Evolutionary conservation across 2,797 vertebrate genomes (phyloP), one percentile per base, ranked within the genome.

Genomic region (Benthosema pterotum): DNA sequence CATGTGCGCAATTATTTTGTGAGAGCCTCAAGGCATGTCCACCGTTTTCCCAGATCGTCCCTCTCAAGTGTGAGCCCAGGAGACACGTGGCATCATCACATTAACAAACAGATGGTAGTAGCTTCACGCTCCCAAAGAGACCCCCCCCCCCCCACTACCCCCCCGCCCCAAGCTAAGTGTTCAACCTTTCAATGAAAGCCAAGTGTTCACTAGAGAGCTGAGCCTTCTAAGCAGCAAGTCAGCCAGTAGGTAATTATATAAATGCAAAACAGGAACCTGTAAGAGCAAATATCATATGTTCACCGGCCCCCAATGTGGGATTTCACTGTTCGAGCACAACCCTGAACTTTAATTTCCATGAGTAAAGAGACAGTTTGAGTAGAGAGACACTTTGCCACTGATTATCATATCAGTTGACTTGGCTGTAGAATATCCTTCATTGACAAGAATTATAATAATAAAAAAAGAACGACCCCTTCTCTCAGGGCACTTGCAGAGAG

Each of bases 91-190:
- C 73, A 72, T 63, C 73, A 72, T 63, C 64, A 75, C 74, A 77
- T 85, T 82, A 70, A 69, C 61, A 74, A 78, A 61, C 71, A 90
- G 79, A 76, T 76, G 69, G 65, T 64, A 71, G 79, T 72, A 54
- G 73, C 67, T 65, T 66, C 42, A 61, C 32, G 46, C 45, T 83
- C 61, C 77, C 71, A 77, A 25, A 72, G 71, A 61, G 62, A 22
- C 60, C 67, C 69, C 69, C 42, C 55, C 55, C 61, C 65, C 57
- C 79, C 8, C n/a, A n/a, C n/a, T n/a, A n/a, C n/a, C 8, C 15
- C 42, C 15, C 28, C 18, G 9, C 52, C 42, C 16, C 18, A 19
- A 48, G 38, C 22, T 16, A 78, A 68, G 60, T 71, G 75, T 53
- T 74, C 83, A 68, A 69, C 48, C 69, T 77, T 6, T 62, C 60